Evolutionary conservation across 1,140 invertebrate genomes (phyloP), one percentile per base, ranked within the genome.

Genomic region (Eueides isabella): DNA sequence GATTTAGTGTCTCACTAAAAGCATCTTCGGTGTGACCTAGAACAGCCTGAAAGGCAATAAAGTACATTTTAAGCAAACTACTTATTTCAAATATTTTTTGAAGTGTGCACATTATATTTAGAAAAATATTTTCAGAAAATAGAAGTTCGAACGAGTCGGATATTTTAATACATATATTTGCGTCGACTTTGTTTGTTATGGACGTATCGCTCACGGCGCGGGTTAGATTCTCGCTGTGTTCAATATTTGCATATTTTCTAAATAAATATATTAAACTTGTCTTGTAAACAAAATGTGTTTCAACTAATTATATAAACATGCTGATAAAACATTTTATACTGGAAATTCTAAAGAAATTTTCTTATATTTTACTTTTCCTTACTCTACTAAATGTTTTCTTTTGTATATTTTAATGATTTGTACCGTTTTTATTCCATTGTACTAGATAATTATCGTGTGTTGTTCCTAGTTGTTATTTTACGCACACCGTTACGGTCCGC

Each of bases 21-120:
- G 97, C 97, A 84, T 98, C 97, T 93, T 98, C 97, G 1, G 97
- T 98, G 85, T 98, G 97, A 0, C 96, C 97, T 61, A 98, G 87
- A 41, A 98, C 91, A 80, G 96, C 95, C 97, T 98, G 83, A 4
- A 76, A 76, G 16, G 9, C 2, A 26, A 2, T 1, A 12, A 55
- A 7, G 1, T 9, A 12, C 9, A 48, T 2, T 44, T 44, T n/a
- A 19, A 67, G 33, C 67, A 12, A 48, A 64, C n/a, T n/a, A n/a
- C n/a, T n/a, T 41, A 73, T 35, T 14, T 7, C 23, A 44, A 28
- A 38, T 38, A 12, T 38, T 38, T 38, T 38, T 38, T n/a, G n/a
- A n/a, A n/a, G n/a, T n/a, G n/a, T n/a, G n/a, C n/a, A n/a, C n/a
- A n/a, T n/a, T n/a, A n/a, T n/a, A n/a, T n/a, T n/a, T n/a, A n/a